A percentile compares a stretch with the other conserved stretches of the same genome.
phyloP scores from a whole-genome alignment of 2,113 vertebrate genomes.

The Mormyrus lacerda region DNA sequence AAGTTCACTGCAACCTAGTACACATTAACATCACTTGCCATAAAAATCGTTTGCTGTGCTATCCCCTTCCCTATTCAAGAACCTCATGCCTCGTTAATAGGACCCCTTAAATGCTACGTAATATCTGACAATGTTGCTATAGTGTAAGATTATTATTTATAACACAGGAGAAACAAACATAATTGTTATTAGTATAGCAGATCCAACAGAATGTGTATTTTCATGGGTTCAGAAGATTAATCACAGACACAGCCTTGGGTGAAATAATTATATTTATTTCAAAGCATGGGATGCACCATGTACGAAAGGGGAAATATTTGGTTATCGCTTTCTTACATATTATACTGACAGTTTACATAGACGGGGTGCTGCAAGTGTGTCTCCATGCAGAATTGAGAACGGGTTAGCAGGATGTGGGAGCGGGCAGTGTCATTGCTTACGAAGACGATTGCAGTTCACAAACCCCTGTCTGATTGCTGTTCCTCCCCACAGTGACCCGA shows the following conservation, averaged over 20 bases:
- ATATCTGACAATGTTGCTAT: not conserved
- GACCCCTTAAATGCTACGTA: not conserved
- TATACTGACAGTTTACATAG: not conserved
- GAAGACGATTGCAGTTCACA: slow-evolving; percentile 22
- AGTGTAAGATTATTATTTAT: not conserved
- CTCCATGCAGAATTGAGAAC: not conserved
- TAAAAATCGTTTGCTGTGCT: not conserved
- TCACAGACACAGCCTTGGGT: not conserved
- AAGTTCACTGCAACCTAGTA: not conserved
- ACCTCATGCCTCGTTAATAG: not conserved
- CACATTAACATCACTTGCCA: not conserved
- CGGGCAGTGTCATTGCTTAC: slow-evolving; percentile 12
- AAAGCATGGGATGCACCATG: not conserved
- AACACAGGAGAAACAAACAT: not conserved
- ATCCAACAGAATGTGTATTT: not conserved
- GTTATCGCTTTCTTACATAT: not conserved
- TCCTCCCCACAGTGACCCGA: slow-evolving; percentile 33
- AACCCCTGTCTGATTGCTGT: slow-evolving; percentile 31
- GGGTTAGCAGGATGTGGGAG: not conserved
- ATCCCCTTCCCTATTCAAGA: not conserved
- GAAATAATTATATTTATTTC: not conserved
- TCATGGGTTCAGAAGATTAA: not conserved
- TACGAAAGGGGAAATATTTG: not conserved
- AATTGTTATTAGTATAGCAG: not conserved
- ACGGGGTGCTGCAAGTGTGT: not conserved